Base-by-base conservation (phyloP, 2,888 invertebrate genomes). In the Drosophila mettleri region DNA sequence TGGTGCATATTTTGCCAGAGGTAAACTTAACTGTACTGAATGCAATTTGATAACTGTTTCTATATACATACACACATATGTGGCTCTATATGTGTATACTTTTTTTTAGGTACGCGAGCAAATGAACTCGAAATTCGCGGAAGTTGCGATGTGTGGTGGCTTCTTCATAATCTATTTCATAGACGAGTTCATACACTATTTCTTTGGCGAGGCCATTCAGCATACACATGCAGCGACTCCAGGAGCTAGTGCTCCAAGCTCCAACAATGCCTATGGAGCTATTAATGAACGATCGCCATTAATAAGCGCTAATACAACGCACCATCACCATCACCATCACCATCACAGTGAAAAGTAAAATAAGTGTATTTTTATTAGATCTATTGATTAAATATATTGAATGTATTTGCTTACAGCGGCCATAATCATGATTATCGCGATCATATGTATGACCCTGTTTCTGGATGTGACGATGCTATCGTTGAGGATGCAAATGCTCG, bases 1-100 rank as follows among this genome's bases (percentile, higher is more conserved):
- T 96, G 33, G 93, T 96, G 18, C 97, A 97, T 91, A 96, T 97
- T 93, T 92, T 97, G 5, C 96, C 96, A n/a, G 97, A 97, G 93
- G 95, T 95, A 24, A 86, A 7, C n/a, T 0, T 0, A 16, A 29
- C 10, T 14, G 33, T 5, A 33, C 6, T 20, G 27, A 52, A 22
- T 66, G 48, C 38, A 43, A 38, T 41, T n/a, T 27, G 58, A 41
- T 64, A 59, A 61, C 29, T 5, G 20, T 33, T 38, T 49, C 10
- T n/a, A 34, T 16, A 34, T 34, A 9, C n/a, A 22, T 33, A n/a
- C n/a, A 18, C 18, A 9, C 7, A 20, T 31, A 22, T 22, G 16
- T 16, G 1, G 8, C 2, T 48, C 2, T 20, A 4, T 48, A 0
- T 31, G 46, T 31, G 8, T 48, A 2, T 20, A 8, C 20, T 9